Evolutionary conservation across 2,113 vertebrate species (phyloP), one percentile per base, ranked within the genome.

Genomic region (Pituophis catenifer): DNA sequence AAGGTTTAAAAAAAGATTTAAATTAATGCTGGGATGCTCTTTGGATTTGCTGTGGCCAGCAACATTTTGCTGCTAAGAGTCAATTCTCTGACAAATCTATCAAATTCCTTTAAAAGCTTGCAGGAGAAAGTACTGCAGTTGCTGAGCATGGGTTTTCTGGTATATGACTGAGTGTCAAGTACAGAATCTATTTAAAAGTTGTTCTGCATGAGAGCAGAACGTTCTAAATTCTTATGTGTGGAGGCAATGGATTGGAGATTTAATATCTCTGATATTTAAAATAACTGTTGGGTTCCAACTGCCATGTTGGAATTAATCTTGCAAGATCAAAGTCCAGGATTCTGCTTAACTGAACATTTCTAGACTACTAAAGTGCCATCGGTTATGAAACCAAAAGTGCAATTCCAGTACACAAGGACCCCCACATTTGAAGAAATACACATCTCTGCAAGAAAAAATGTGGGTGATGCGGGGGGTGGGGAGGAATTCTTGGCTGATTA

Each of bases 1-100:
- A 92, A 13, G n/a, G 13, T 90, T 5, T 93, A 94, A 90, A 94
- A 85, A 70, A 70, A 95, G 94, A 89, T 91, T 93, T 91, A 50
- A 2, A 91, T 17, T 52, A 3, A n/a, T 29, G 24, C 29, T 50
- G 52, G 87, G 75, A 8, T 21, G 33, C 29, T 33, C 54, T 38
- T 38, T 89, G 29, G n/a, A 57, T 55, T 54, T 81, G 29, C 50
- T 92, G 23, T 91, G 93, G n/a, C 92, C 81, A 94, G 21, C 92
- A 85, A 58, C 7, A 15, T 92, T 65, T 95, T 89, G 15, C 75
- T 92, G 89, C 12, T 70, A 70, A 91, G 90, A 90, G 89, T 75
- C 59, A 87, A 65, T 86, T 81, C 91, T 85, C 58, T 81, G 11
- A 91, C 50, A 53, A 94, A 86, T 8, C 19, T 87, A 29, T 75